Conservation (phyloP, 2,113 vertebrate genomes). For the Ciconia boyciana region DNA sequence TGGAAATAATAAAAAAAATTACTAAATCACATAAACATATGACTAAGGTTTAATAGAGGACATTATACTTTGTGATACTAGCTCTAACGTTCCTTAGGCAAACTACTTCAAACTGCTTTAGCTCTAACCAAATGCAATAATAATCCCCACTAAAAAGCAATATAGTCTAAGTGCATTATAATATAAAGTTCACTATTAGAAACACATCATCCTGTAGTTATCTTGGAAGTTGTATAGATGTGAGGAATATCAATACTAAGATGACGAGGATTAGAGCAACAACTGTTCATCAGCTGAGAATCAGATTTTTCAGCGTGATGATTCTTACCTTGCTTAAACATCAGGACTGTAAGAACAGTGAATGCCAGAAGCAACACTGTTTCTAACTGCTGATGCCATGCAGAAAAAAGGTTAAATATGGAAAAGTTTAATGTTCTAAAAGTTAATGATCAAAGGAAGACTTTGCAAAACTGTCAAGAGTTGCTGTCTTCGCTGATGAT, state of each 20-base stretch:
- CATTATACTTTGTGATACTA: not conserved
- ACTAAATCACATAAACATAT: not conserved
- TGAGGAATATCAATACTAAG: not conserved
- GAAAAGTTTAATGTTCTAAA: conserved; percentile 33
- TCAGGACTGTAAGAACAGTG: not conserved
- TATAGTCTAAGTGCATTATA: not conserved
- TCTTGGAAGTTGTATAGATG: not conserved
- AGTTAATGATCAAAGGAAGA: conserved; percentile 51
- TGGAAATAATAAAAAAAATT: not conserved
- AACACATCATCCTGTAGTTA: not conserved
- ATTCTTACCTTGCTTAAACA: not conserved
- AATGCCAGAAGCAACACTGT: not conserved
- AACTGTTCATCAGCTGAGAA: not conserved
- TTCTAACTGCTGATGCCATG: conserved; percentile 13
- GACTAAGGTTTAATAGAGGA: not conserved
- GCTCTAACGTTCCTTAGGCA: not conserved
- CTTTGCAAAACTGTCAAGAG: conserved; percentile 45
- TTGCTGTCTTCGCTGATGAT: conserved; percentile 7
- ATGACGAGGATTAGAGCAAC: not conserved
- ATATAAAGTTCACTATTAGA: not conserved
- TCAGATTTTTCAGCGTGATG: not conserved
- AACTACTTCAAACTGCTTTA: not conserved
- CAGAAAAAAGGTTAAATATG: conserved; percentile 31
- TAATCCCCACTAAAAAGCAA: not conserved
- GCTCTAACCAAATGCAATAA: not conserved